phyloP scores from a whole-genome alignment of 2,888 invertebrate genomes.

The Leucophora obtusa region DNA sequence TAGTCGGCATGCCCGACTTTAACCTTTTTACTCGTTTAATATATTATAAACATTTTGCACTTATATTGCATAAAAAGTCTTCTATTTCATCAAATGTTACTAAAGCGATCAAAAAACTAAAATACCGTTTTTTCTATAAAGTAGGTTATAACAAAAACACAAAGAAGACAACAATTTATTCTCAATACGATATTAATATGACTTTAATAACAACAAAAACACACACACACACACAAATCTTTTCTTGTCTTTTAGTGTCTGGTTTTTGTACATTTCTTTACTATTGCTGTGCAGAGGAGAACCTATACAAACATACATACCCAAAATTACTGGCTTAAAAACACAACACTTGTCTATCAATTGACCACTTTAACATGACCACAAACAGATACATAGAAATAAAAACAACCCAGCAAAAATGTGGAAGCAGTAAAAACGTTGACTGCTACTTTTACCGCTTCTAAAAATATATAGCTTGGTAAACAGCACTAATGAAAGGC shows the following conservation, averaged over 20 bases:
- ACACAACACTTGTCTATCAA: constrained; percentile 40
- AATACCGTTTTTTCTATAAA: not conserved
- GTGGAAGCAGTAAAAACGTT: too few species aligned
- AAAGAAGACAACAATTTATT: constrained; percentile 27
- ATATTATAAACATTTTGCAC: too few species aligned
- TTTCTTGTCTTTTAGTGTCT: not conserved
- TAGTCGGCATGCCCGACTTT: too few species aligned
- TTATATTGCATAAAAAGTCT: too few species aligned
- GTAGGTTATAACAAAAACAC: not conserved
- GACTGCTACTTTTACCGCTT: too few species aligned
- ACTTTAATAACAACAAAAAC: constrained; percentile 23
- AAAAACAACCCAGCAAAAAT: too few species aligned
- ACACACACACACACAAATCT: not conserved
- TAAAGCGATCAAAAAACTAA: not conserved
- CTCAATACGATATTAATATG: constrained; percentile 11
- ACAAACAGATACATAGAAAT: constrained; percentile 22
- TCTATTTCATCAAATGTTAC: not conserved
- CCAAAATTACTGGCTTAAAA: constrained; percentile 4
- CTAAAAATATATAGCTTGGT: too few species aligned
- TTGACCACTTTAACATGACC: constrained; percentile 37
- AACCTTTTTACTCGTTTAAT: too few species aligned
- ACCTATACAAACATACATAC: constrained; percentile 11
- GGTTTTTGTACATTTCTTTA: constrained; percentile 1
- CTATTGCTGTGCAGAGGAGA: not conserved
- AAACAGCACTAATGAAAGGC: too few species aligned